Conservation (phyloP, 2,113 vertebrate species). For the Sinocyclocheilus grahami region DNA sequence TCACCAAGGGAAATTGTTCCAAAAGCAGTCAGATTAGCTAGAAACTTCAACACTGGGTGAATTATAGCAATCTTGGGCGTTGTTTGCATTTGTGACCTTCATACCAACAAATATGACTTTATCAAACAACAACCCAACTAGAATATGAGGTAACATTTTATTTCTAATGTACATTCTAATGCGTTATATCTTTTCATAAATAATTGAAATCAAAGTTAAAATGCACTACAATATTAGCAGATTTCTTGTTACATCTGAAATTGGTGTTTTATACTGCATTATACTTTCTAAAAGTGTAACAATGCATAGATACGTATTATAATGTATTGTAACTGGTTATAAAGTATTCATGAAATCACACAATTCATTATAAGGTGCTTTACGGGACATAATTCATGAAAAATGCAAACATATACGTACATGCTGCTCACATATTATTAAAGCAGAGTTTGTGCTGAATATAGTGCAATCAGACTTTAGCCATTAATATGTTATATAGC, state of each 20-base stretch:
- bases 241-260: neutral
- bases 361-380: too few relatives aligned
- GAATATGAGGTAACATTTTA: neutral
- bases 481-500: too few relatives aligned
- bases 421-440: too few relatives aligned
- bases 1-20: neutral
- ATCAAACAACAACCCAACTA: neutral
- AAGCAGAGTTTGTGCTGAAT: too few relatives aligned
- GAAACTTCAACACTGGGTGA: neutral
- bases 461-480: too few relatives aligned
- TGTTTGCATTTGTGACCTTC: neutral
- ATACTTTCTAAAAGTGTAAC: neutral
- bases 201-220: neutral
- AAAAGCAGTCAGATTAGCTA: neutral
- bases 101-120: neutral
- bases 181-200: neutral
- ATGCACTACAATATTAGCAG: neutral
- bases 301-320: neutral
- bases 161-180: neutral
- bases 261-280: neutral
- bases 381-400: too few relatives aligned
- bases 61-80: neutral
- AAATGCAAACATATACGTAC: too few relatives aligned
- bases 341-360: too few relatives aligned
- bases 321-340: neutral